Base-by-base conservation (phyloP, 2,888 invertebrate species). In the Therioaphis trifolii region DNA sequence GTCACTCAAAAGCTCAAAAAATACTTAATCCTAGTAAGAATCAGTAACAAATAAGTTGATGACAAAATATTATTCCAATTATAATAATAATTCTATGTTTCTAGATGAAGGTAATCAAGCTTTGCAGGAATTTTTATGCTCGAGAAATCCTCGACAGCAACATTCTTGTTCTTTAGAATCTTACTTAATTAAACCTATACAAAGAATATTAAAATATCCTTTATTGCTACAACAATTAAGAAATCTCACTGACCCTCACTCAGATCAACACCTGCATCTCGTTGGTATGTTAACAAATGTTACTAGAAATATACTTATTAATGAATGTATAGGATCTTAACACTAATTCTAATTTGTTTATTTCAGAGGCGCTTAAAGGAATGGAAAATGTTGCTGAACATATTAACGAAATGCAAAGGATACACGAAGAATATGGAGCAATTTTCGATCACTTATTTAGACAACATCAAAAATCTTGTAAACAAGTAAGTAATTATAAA, bases 331-430 rank as follows among this genome's bases (percentile, higher is more conserved):
- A 35, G 35, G 7, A 68, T 9, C 66, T 58, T 27, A 84, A 46
- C 74, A 21, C 49, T 43, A 21, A 9, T 21, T 66, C 12, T 24
- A 18, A 63, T 80, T 72, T 52, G 18, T 27, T 77, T 85, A 86
- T 90, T 90, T 86, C 92, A 96, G 97, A 97, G 92, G 96, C 97
- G 86, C 91, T 97, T 84, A 96, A 96, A 89, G 97, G 96, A 86
- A 98, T 98, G 98, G 98, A 98, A 89, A 96, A 97, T 90, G 98
- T 98, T 87, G 98, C 98, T 71, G 98, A 98, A 90, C 98, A 99
- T 90, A 98, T 99, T 88, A 99, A 98, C 90, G 98, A 98, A 91
- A 98, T 98, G 98, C 98, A 98, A 92, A 93, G 98, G 91, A 98
- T 98, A 88, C 98, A 98, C 89, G 98, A 99, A 91, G 99, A 99